Evolutionary conservation across 2,113 vertebrate species (phyloP), one percentile per base, ranked within the genome.

Genomic region (Corythaixoides concolor): DNA sequence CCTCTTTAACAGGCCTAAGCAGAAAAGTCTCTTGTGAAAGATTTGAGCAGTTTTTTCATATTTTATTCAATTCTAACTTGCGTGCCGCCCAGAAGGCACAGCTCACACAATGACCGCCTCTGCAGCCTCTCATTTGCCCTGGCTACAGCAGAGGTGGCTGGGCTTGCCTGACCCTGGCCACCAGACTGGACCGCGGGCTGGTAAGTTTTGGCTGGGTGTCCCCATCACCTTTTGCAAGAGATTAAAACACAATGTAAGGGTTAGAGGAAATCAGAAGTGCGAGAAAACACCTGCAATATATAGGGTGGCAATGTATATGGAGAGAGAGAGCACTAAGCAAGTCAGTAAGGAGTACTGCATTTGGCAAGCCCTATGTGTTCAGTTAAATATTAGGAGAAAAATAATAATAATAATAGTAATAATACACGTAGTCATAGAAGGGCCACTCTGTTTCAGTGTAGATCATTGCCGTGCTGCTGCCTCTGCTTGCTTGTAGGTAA

Each of bases 81-180:
- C 3, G 2, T 45, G 43, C 20, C 32, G 5, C 55, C 10, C 33
- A 68, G 55, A 77, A 83, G 45, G 18, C 0, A 0, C 67, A 35
- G 16, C 16, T 62, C 69, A 49, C 9, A 27, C 22, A 24, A 1
- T 0, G 2, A 33, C 35, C 2, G 0, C 33, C 37, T 49, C 59
- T 77, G 50, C 33, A 68, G 39, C 43, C 59, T 56, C 27, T 90
- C 2, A 0, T 70, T 93, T 84, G 32, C 64, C 73, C 6, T 3
- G 11, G 45, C 62, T 76, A 5, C n/a, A 32, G 43, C 32, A 55
- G n/a, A 32, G 3, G 22, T 59, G 43, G 5, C 60, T 60, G 35
- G 8, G 11, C 41, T 89, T 91, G 49, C 19, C 27, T 1, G 3
- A 26, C 20, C 49, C 15, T 1, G 5, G 32, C 62, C 0, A 2